These are phyloP conservation scores for Philaethria dido DNA, from an alignment of 2,888 invertebrate genomes.

Conservation along the genomic window DNA sequence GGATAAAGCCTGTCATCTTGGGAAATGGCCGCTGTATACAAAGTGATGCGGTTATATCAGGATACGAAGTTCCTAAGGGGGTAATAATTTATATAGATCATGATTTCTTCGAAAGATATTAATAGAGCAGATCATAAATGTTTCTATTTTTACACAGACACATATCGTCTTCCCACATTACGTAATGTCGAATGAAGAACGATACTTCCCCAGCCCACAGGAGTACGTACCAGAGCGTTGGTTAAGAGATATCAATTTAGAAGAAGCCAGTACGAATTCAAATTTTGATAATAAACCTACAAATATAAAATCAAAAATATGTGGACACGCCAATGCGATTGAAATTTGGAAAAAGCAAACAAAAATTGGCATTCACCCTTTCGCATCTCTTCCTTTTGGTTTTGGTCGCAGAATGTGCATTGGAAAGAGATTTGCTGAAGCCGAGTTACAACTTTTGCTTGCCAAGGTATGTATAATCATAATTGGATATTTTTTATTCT, in stretches of 20 bases:
- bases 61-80: slow-evolving; percentile 92
- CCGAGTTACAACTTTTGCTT: slow-evolving; percentile 88
- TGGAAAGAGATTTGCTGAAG: slow-evolving; percentile 92
- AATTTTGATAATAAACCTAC: neutral
- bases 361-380: slow-evolving; percentile 87
- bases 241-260: slow-evolving; percentile 67
- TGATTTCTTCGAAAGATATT: slow-evolving; percentile 1
- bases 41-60: slow-evolving; percentile 89
- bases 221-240: slow-evolving; percentile 91
- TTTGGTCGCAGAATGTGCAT: slow-evolving; percentile 90
- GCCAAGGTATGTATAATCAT: slow-evolving; percentile 84
- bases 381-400: slow-evolving; percentile 90
- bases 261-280: neutral
- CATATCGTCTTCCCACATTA: slow-evolving; percentile 92
- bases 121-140: neutral
- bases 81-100: slow-evolving; percentile 67
- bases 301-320: slow-evolving; percentile 32
- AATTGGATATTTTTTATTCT: neutral
- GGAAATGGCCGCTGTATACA: slow-evolving; percentile 91
- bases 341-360: slow-evolving; percentile 71
- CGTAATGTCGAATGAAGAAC: slow-evolving; percentile 88
- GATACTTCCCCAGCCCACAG: slow-evolving; percentile 88
- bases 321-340: slow-evolving; percentile 43
- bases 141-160: slow-evolving; percentile 77
- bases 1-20: slow-evolving; percentile 92